Base-by-base conservation (phyloP, 2,888 invertebrate genomes). In the Balanococcus diminutus region DNA sequence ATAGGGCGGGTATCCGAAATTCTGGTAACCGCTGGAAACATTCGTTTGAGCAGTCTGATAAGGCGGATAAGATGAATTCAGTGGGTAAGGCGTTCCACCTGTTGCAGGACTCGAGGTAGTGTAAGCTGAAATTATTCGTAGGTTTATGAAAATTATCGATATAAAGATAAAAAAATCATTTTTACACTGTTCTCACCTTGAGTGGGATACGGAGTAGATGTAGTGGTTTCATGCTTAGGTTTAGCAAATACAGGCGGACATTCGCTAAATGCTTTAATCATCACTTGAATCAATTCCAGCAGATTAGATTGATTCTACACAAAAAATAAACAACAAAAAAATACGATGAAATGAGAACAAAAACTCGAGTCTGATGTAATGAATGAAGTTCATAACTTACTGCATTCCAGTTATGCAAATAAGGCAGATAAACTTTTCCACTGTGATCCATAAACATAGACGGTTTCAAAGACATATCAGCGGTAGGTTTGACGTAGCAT, bases 381-480 rank as follows among this genome's bases (percentile, higher is more conserved):
- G 3, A 16, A 16, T 16, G 42, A 42, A 16, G 11, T 14, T 14
- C 28, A 31, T 86, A 84, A 90, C 92, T 91, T 90, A 94, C 94
- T 79, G 93, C 93, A 86, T 93, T 92, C 99, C 99, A 99, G 88
- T 98, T 97, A 89, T 98, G 97, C 87, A 99, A 91, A 91, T 97
- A 99, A 0, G 99, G 99, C 89, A 99, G 92, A 90, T 98, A 99
- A 86, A 99, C 94, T 90, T 97, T 97, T 46, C 99, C 99, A 91
- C 95, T 97, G 89, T 94, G 94, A 90, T 99, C 98, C 8, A 99
- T 98, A 90, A 94, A 96, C 91, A 94, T 94, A 14, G 98, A 98
- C 19, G 96, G 94, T 91, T 97, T 98, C 87, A 99, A 98, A 87
- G 94, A 94, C 99, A 99, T 99, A 88, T 96, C 96, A 42, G 94